Percentiles rank a stretch among this genome's conserved stretches.
Evolutionary conservation across 2,888 invertebrate species (phyloP).

Genomic region (Drosophila nr. fundita): DNA sequence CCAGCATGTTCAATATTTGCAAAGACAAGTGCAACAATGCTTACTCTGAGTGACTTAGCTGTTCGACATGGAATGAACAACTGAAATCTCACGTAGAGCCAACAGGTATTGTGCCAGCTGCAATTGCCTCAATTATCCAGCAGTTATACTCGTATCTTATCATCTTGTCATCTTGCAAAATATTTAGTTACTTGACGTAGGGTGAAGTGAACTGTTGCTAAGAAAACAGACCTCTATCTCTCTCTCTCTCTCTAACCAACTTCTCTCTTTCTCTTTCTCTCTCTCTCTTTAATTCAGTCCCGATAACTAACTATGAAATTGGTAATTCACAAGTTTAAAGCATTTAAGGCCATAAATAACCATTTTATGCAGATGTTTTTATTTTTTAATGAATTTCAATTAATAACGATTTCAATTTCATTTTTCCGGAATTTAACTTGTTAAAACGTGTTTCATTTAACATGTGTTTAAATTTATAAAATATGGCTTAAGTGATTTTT

Average conservation of each 20-base stretch:
- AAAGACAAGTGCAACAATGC: slow-evolving; percentile 50
- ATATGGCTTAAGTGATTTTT: too few relatives aligned
- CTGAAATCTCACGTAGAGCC: slow-evolving; percentile 7
- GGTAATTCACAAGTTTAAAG: too few relatives aligned
- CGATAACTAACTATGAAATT: neutral
- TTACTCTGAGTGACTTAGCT: slow-evolving; percentile 3
- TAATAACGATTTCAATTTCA: neutral
- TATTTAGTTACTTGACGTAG: neutral
- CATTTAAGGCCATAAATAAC: neutral
- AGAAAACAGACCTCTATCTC: neutral
- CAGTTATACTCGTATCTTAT: neutral
- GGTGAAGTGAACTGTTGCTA: neutral
- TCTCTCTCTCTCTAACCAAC: neutral
- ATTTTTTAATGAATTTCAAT: too few relatives aligned
- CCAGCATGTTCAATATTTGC: slow-evolving; percentile 50
- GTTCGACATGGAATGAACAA: slow-evolving; percentile 52
- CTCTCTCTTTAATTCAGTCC: neutral
- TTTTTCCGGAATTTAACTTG: neutral
- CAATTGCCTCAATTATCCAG: slow-evolving; percentile 48
- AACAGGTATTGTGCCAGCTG: slow-evolving; percentile 18
- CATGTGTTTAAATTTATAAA: neutral
- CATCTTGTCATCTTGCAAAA: neutral
- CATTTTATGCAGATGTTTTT: neutral
- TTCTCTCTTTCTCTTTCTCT: neutral
- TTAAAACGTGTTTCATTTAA: neutral